Evolutionary conservation across 1,140 invertebrate species (phyloP), one percentile per base, ranked within the genome.

Genomic region (Pseudomyrmex flavicornis): DNA sequence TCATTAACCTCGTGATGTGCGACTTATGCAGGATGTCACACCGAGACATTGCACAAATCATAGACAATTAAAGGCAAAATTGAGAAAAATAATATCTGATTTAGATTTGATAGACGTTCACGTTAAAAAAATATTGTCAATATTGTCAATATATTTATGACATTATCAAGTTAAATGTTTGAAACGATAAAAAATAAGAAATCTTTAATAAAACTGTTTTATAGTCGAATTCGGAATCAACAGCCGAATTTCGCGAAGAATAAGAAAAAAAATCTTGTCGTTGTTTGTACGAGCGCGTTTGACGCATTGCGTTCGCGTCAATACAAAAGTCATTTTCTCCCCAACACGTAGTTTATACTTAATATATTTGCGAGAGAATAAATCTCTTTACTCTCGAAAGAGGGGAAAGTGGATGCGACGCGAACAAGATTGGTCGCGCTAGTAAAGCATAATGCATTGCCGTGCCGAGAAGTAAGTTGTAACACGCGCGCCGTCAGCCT

Each of bases 381-480:
- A 13, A 63, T 76, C n/a, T 65, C 52, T 10, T 35, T 35, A 7
- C 35, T 35, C 35, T 35, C 35, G 35, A 35, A 7, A 35, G 35
- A 61, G 22, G 58, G 15, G 12, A 8, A n/a, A 69, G 13, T 9
- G 10, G 22, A 63, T 75, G 59, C n/a, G 22, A 69, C 66, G 20
- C 15, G 22, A 52, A 52, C 13, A 62, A 65, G 22, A 52, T 76
- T 48, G 61, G 48, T 76, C 59, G 73, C n/a, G 59, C n/a, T 52
- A 54, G 61, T 65, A 63, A 35, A 76, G 5, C 59, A 63, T 54
- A 76, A 76, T 63, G 46, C 22, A 76, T 76, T 15, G 46, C 58
- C 59, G 59, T 22, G 2, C 52, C 8, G 22, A 63, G 26, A 65
- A 76, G 59, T 76, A 65, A 76, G 61, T 54, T 75, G 44, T 50